Percentiles rank a stretch among this genome's conserved stretches.
Evolutionary conservation across 2,888 invertebrate species (phyloP).

Genomic region (Eilema griseolum): DNA sequence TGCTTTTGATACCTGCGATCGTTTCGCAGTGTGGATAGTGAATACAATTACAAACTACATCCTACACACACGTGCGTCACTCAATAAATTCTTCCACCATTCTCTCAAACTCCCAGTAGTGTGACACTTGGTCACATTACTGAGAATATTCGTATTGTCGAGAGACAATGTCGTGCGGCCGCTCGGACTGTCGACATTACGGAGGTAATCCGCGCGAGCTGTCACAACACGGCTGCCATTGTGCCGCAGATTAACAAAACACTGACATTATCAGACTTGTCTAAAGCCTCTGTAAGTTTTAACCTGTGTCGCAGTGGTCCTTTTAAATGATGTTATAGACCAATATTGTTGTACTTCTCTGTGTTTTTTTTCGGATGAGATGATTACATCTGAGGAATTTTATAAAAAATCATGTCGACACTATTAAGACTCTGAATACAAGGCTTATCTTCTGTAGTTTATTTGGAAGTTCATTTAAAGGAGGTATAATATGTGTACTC

Average conservation of each 20-base stretch:
- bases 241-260: conserved; percentile 26
- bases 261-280: conserved; percentile 14
- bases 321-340: neutral
- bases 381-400: no score
- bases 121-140: conserved; percentile 1
- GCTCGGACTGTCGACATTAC: conserved; percentile 18
- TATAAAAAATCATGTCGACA: no score
- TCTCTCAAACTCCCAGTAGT: neutral
- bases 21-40: neutral
- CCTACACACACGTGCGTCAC: neutral
- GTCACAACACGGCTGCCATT: conserved; percentile 32
- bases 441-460: no score
- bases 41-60: no score
- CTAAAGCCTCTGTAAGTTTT: conserved; percentile 5
- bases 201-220: conserved; percentile 35
- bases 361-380: neutral
- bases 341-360: no score
- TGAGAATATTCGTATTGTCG: conserved; percentile 3
- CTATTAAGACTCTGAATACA: no score
- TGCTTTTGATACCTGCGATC: neutral
- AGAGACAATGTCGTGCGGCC: neutral
- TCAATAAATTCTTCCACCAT: neutral
- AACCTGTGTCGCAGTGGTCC: neutral
- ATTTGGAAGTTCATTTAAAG: no score
- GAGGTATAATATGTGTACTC: no score